Base-by-base conservation (phyloP, 2,797 vertebrate genomes). In the Sebastiscus tertius region DNA sequence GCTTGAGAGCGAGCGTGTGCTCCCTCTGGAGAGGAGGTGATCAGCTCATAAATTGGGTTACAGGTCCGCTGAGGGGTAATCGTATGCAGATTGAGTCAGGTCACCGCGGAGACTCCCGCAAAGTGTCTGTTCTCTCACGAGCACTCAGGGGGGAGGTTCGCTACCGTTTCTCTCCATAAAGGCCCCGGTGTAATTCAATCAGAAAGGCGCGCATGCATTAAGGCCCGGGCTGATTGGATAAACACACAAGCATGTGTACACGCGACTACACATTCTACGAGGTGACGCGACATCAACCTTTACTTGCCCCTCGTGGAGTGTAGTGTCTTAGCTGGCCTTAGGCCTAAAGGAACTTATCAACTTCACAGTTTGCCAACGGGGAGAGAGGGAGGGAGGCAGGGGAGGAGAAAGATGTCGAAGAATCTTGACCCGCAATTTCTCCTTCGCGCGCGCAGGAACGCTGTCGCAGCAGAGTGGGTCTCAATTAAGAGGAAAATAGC, bases 401-500 rank as follows among this genome's bases (percentile, higher is more conserved):
- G 24, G 4, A 55, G 46, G 36, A 46, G 46, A 78, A 11, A 55
- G 83, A 85, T 77, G 82, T 87, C 86, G 86, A 24, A 24, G 84
- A 89, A 90, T 86, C 84, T 89, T 91, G 87, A 93, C 93, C 91
- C 82, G 91, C 85, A 88, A 91, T 91, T 93, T 93, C 39, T 83
- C 84, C 83, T 85, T 18, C 16, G 42, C 83, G 42, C 82, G 81
- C 83, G 88, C 80, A 81, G 88, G 91, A 94, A 88, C 4, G 91
- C 92, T 93, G 93, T 80, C 62, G 86, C 90, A 88, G 93, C 91
- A 92, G 86, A 89, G 88, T 74, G 56, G 83, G 83, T 91, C 90
- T 95, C 93, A 93, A 93, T 94, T 93, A 94, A 89, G 90, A 89
- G 83, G 85, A 85, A 88, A 89, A 89, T 84, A 76, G 66, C 88